phyloP scores from a whole-genome alignment of 2,797 vertebrate genomes.

The Sebastes hopkinsi region DNA sequence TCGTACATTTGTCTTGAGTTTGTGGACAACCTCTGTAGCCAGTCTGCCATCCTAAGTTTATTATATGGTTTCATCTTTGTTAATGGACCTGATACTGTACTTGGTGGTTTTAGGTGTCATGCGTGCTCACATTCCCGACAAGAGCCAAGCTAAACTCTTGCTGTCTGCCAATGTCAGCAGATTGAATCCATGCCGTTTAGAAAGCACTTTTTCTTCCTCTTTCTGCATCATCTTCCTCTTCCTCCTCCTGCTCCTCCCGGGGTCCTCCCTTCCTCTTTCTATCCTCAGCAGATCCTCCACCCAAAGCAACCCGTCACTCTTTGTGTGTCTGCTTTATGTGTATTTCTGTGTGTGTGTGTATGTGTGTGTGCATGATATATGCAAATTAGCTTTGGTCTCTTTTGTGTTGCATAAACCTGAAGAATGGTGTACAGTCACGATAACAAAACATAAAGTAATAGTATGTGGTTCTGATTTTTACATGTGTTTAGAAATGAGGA shows the following conservation, averaged over 20 bases:
- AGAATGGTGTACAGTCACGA: not conserved
- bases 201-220: slow-evolving; percentile 74
- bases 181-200: slow-evolving; percentile 20
- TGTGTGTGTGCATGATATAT: not conserved
- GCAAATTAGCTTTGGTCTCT: not conserved
- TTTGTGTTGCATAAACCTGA: not conserved
- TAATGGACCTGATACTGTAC: not conserved
- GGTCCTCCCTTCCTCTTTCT: slow-evolving; percentile 60
- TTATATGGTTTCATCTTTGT: not conserved
- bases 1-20: no score
- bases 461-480: not conserved
- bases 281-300: slow-evolving; percentile 48
- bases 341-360: not conserved
- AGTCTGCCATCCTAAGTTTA: not conserved
- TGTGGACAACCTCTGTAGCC: not conserved
- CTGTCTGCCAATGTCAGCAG: slow-evolving; percentile 42
- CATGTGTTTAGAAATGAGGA: not conserved
- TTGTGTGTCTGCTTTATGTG: not conserved
- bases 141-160: not conserved
- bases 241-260: slow-evolving; percentile 24
- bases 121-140: not conserved
- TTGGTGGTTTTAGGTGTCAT: not conserved
- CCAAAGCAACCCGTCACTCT: slow-evolving; percentile 26
- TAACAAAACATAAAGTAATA: not conserved
- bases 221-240: slow-evolving; percentile 52